Conservation (phyloP, 2,797 vertebrate species). For the Tarsius wallacei region DNA sequence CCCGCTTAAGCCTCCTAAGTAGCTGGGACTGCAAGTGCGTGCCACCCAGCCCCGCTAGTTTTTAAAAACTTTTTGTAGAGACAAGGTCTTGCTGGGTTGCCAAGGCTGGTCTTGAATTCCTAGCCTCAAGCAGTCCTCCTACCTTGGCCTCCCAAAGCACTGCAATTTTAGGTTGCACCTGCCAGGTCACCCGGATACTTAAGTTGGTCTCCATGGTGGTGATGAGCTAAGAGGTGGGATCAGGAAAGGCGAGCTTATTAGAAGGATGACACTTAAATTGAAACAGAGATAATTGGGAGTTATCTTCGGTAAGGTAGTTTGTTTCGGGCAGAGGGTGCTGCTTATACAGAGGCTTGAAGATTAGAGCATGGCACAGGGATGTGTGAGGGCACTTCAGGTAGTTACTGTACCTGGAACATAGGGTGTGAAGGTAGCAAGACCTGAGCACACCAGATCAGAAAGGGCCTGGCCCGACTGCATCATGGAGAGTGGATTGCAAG, state of each 20-base stretch:
- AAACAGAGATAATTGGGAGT: not conserved
- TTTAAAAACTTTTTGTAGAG: too few relatives aligned
- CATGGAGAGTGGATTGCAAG: not conserved
- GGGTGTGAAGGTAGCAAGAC: not conserved
- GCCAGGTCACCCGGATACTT: not conserved
- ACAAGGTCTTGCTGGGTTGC: too few relatives aligned
- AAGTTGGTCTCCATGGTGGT: not conserved
- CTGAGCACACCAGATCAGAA: not conserved
- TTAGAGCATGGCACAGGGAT: not conserved
- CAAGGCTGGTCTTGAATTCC: too few relatives aligned
- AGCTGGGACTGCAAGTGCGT: too few relatives aligned
- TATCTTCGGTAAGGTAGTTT: not conserved
- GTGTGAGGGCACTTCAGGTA: not conserved
- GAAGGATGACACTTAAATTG: not conserved
- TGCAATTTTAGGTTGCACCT: too few relatives aligned
- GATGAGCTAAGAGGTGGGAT: not conserved
- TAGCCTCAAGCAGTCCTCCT: too few relatives aligned
- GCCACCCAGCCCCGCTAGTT: too few relatives aligned
- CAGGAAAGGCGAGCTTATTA: not conserved
- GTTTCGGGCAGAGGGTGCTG: constrained; percentile 17
- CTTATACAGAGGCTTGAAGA: not conserved
- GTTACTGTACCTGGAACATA: not conserved
- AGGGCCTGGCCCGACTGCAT: not conserved
- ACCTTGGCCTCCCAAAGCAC: too few relatives aligned
- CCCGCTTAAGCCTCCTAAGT: too few relatives aligned